phyloP scores from a whole-genome alignment of 2,888 invertebrate species.

The Marasmarcha lunaedactyla region DNA sequence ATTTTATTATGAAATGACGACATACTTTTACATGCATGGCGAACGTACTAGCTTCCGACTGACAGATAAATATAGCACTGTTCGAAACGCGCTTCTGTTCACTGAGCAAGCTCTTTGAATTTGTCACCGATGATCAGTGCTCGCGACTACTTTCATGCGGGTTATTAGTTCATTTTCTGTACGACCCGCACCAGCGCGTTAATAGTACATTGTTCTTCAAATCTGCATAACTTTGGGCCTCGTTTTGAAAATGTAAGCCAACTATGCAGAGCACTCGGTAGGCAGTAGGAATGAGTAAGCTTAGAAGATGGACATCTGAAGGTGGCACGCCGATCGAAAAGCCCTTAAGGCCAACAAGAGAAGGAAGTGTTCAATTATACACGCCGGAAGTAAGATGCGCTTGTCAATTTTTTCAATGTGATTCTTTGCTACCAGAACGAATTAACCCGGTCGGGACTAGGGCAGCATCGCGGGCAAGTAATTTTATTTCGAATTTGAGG shows the following conservation, averaged over 20 bases:
- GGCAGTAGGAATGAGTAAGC: constrained; percentile 53
- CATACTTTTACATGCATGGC: constrained; percentile 52
- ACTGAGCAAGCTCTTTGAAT: constrained; percentile 63
- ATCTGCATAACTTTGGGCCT: constrained; percentile 21
- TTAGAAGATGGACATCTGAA: constrained; percentile 77
- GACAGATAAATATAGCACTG: constrained; percentile 60
- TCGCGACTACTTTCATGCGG: constrained; percentile 60
- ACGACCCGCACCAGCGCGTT: constrained; percentile 41
- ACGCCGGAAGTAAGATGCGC: constrained; percentile 87
- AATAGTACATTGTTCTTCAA: constrained; percentile 36
- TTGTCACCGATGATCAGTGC: constrained; percentile 64
- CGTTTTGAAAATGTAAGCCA: constrained; percentile 24
- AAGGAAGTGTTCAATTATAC: constrained; percentile 77
- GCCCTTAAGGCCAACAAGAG: constrained; percentile 76
- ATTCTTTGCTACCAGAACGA: constrained; percentile 82
- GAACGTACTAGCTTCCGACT: constrained; percentile 58
- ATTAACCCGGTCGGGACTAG: constrained; percentile 76
- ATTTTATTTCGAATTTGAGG: constrained; percentile 50
- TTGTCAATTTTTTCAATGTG: constrained; percentile 87
- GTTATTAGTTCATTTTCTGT: constrained; percentile 58
- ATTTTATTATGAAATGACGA: constrained; percentile 46
- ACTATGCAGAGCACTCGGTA: constrained; percentile 36
- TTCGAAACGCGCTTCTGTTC: constrained; percentile 55
- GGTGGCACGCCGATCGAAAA: constrained; percentile 73
- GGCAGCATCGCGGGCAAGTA: constrained; percentile 73